Base-by-base conservation (phyloP, 37 sponge, comb jelly and placozoan genomes). In the Tethya wilhelma region DNA sequence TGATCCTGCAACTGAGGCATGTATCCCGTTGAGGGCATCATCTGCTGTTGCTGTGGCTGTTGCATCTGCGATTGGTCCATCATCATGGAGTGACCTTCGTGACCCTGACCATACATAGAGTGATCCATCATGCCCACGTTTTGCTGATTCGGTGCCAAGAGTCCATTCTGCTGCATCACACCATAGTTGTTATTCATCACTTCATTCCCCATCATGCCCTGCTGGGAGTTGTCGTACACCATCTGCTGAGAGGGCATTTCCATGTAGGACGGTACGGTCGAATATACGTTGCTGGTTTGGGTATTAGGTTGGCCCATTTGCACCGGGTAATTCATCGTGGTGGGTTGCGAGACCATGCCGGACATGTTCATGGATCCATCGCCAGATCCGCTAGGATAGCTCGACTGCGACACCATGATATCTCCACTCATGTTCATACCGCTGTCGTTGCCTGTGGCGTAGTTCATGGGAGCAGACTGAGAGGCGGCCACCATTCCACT, bases 21-120 rank as follows among this genome's bases (percentile, higher is more conserved):
- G 7, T 74, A 59, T 3, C 5, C 32, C 17, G 12, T 0, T 23
- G n/a, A 25, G 7, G 4, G 60, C 59, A 74, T 6, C 0, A 4
- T 57, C 40, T 74, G 75, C 41, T 74, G 74, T 32, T 53, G 74
- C 56, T 73, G 74, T 7, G 31, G 23, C 57, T 53, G 74, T 30
- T 73, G 74, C 5, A 55, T 55, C 34, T 41, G 56, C 0, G 25
- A 20, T 28, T 73, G 22, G 32, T 46, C 34, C 32, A 49, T 49
- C 53, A 49, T 49, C 53, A 14, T 49, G 9, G 14, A 9, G 9
- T 49, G 53, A 9, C 9, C 53, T 49, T 14, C 53, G 14, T 9
- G 14, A 49, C 53, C 53, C 14, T 14, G 14, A 19, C 53, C 53
- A 49, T 49, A 49, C 53, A 49, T 49, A 14, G 53, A 9, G 9